A percentile compares a stretch with the other conserved stretches of the same genome.
Evolutionary conservation across 2,888 invertebrate species (phyloP).

Genomic region (Agrotis puta): DNA sequence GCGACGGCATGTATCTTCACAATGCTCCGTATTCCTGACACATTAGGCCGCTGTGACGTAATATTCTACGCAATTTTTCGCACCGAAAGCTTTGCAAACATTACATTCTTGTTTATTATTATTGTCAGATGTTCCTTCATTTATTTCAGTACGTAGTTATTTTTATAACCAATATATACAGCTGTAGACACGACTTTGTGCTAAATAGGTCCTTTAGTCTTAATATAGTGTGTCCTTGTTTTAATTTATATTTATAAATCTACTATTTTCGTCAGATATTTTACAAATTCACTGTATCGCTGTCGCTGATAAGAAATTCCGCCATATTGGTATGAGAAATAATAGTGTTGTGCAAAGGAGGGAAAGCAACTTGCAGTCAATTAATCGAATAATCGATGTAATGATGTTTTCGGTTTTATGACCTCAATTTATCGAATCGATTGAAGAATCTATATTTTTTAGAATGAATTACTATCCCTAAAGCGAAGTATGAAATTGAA

Average conservation of each 20-base stretch:
- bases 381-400: too few species aligned
- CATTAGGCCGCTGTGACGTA: slow-evolving; percentile 74
- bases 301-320: slow-evolving; percentile 69
- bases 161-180: slow-evolving; percentile 48
- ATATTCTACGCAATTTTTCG: slow-evolving; percentile 67
- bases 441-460: too few species aligned
- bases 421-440: too few species aligned
- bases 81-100: slow-evolving; percentile 66
- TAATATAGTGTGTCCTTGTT: slow-evolving; percentile 60
- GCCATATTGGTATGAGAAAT: slow-evolving; percentile 71
- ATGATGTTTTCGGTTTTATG: too few species aligned
- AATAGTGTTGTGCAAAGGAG: slow-evolving; percentile 36
- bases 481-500: neutral
- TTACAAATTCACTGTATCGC: slow-evolving; percentile 52
- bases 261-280: slow-evolving; percentile 57
- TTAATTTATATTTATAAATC: slow-evolving; percentile 63
- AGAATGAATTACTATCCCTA: neutral
- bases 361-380: too few species aligned
- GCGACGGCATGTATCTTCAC: slow-evolving; percentile 61
- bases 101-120: slow-evolving; percentile 73
- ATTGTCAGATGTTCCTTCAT: slow-evolving; percentile 68
- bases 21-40: slow-evolving; percentile 67
- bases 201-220: slow-evolving; percentile 55
- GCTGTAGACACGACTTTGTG: slow-evolving; percentile 58
- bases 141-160: slow-evolving; percentile 54